Conservation (phyloP, 2,888 invertebrate species). For the Tricholauxania praeusta region DNA sequence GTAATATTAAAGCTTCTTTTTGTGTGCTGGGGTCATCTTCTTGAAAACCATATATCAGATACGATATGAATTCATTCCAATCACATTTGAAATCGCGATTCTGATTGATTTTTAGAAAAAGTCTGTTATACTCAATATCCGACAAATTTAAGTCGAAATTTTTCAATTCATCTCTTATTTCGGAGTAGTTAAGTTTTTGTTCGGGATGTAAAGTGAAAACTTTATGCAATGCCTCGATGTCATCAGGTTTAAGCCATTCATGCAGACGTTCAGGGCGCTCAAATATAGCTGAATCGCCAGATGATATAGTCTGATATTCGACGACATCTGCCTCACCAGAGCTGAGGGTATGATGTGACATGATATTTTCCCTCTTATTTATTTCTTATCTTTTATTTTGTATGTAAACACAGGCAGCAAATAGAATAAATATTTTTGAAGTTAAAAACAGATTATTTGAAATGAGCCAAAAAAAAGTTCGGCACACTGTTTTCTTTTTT, state of each 20-base stretch:
- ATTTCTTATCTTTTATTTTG: no score
- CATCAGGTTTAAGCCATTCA: slow-evolving; percentile 58
- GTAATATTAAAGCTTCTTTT: slow-evolving; percentile 73
- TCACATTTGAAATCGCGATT: slow-evolving; percentile 71
- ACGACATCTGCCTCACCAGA: slow-evolving; percentile 42
- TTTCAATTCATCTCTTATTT: slow-evolving; percentile 56
- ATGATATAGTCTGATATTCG: slow-evolving; percentile 58
- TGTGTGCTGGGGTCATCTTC: slow-evolving; percentile 75
- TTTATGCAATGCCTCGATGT: slow-evolving; percentile 57
- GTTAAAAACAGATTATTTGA: no score
- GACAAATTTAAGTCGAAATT: slow-evolving; percentile 55
- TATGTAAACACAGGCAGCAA: no score
- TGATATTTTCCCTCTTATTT: no score
- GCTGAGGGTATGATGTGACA: slow-evolving; percentile 10
- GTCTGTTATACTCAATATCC: slow-evolving; percentile 73
- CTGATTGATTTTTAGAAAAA: slow-evolving; percentile 76
- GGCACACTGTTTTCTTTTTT: no score
- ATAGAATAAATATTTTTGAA: no score
- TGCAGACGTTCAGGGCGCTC: slow-evolving; percentile 60
- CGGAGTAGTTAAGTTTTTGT: slow-evolving; percentile 51
- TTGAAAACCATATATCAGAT: slow-evolving; percentile 80
- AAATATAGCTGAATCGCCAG: slow-evolving; percentile 47
- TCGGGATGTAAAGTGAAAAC: slow-evolving; percentile 50
- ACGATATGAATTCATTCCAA: slow-evolving; percentile 86
- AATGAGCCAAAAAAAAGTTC: no score